Evolutionary conservation across 2,113 vertebrate genomes (phyloP).

Genomic region (Seriola quinqueradiata): DNA sequence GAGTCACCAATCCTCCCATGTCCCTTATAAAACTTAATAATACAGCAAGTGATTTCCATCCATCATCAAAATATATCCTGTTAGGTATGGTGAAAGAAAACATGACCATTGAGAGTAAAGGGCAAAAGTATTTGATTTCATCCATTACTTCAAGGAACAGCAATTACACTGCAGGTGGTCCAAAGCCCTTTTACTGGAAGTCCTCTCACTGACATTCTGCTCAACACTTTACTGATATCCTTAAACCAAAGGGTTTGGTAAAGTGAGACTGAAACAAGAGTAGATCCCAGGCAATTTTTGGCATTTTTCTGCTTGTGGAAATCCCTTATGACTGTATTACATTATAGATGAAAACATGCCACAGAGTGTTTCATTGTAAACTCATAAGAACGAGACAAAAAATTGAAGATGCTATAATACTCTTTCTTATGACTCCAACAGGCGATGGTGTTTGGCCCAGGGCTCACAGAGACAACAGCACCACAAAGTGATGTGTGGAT

Average conservation of each 20-base stretch:
- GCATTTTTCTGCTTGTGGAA: not conserved
- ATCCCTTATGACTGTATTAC: not conserved
- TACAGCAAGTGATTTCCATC: too few species aligned
- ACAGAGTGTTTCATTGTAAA: not conserved
- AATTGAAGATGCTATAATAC: not conserved
- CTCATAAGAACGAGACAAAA: not conserved
- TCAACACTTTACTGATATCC: not conserved
- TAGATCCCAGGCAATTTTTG: not conserved
- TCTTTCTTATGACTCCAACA: conserved; percentile 60
- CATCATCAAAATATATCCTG: too few species aligned
- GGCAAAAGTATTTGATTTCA: not conserved
- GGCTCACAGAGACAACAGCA: conserved; percentile 78
- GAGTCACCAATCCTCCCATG: conserved; percentile 82
- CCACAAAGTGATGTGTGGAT: conserved; percentile 90
- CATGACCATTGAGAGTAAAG: not conserved
- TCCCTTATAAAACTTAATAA: too few species aligned
- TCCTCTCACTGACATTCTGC: not conserved
- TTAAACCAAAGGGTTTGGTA: not conserved
- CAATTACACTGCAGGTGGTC: not conserved
- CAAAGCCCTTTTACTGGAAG: not conserved
- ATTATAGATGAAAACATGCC: not conserved
- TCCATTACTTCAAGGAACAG: not conserved
- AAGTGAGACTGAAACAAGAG: not conserved
- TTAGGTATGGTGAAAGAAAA: too few species aligned
- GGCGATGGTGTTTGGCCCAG: conserved; percentile 87